Conservation (phyloP, 2,113 vertebrate genomes). For the Ciconia boyciana region DNA sequence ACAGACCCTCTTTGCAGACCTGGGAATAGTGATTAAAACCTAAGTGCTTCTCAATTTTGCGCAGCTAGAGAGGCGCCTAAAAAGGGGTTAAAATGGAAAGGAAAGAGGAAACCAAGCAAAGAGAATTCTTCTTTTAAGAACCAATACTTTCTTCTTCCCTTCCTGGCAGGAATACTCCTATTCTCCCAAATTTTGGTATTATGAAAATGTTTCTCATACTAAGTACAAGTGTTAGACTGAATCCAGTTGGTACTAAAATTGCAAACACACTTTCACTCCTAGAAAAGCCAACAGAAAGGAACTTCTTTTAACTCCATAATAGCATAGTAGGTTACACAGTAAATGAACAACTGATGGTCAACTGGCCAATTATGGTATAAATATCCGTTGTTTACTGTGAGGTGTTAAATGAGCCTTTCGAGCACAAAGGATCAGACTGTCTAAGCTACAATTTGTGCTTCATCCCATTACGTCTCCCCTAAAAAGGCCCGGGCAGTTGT, state of each 20-base stretch:
- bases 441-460: slow-evolving; percentile 77
- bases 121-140: slow-evolving; percentile 52
- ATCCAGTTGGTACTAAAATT: slow-evolving; percentile 71
- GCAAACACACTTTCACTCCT: slow-evolving; percentile 70
- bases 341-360: slow-evolving; percentile 73
- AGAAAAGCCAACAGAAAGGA: slow-evolving; percentile 63
- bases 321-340: slow-evolving; percentile 71
- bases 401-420: slow-evolving; percentile 74
- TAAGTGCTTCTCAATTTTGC: slow-evolving; percentile 20
- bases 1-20: slow-evolving; percentile 71
- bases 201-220: slow-evolving; percentile 69
- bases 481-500: slow-evolving; percentile 66
- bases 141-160: slow-evolving; percentile 66
- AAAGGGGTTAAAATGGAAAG: slow-evolving; percentile 64
- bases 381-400: slow-evolving; percentile 76
- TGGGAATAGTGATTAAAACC: slow-evolving; percentile 73
- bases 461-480: slow-evolving; percentile 69
- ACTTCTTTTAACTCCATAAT: slow-evolving; percentile 79
- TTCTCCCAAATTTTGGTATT: slow-evolving; percentile 67
- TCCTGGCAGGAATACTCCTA: slow-evolving; percentile 67
- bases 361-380: slow-evolving; percentile 78
- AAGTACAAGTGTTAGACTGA: slow-evolving; percentile 72
- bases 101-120: slow-evolving; percentile 63
- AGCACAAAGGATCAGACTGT: slow-evolving; percentile 72
- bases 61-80: not conserved